These are phyloP conservation scores for Pogonocichla stellata DNA, from an alignment of 2,113 vertebrate species.

Conservation along the genomic window DNA sequence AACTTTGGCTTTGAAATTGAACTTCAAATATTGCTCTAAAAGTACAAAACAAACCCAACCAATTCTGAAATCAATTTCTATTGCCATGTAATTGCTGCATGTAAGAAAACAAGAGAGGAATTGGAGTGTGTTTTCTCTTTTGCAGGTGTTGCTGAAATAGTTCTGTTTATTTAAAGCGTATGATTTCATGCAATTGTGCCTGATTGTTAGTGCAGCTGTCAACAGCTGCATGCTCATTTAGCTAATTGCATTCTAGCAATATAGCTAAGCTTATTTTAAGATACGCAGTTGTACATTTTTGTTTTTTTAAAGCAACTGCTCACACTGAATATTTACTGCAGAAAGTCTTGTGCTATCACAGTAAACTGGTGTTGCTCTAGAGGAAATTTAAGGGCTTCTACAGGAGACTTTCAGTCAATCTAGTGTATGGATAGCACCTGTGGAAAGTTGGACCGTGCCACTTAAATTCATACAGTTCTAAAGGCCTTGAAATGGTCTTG, in stretches of 20 bases:
- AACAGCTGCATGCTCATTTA: constrained; percentile 63
- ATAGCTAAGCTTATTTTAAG: constrained; percentile 63
- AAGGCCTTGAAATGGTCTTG: neutral
- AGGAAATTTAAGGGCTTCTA: neutral
- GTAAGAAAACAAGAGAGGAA: constrained; percentile 17
- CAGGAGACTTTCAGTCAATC: neutral
- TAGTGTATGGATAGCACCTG: neutral
- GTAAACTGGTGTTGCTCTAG: neutral
- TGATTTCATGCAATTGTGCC: constrained; percentile 53
- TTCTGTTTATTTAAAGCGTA: constrained; percentile 20
- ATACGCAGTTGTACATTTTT: neutral
- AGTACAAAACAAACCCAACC: neutral
- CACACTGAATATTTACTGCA: neutral
- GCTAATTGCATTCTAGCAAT: constrained; percentile 41
- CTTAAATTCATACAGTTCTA: neutral
- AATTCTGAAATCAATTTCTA: constrained; percentile 26
- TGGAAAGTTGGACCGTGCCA: neutral
- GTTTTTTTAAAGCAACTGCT: neutral
- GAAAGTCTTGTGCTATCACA: neutral
- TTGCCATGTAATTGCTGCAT: constrained; percentile 57
- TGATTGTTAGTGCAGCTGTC: constrained; percentile 52
- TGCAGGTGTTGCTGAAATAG: constrained; percentile 54
- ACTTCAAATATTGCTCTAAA: neutral
- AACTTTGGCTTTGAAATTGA: neutral
- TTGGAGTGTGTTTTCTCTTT: constrained; percentile 19